These are phyloP conservation scores for Callospermophilus lateralis DNA, from an alignment of 2,113 vertebrate genomes.

Conservation along the genomic window DNA sequence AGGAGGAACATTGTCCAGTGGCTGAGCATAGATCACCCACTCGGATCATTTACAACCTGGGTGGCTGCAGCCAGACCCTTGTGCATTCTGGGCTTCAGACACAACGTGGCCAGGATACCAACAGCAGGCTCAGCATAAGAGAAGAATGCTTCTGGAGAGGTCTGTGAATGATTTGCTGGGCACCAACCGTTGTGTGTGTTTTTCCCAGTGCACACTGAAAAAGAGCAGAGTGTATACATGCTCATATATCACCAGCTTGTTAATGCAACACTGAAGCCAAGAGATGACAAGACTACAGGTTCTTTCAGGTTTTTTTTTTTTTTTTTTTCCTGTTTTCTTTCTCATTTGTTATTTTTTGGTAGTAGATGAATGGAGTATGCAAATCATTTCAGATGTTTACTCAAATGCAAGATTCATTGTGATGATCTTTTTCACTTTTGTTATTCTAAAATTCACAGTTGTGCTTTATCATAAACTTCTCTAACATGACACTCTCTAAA, in stretches of 20 bases:
- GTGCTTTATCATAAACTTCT: constrained; percentile 44
- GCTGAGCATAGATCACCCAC: constrained; percentile 8
- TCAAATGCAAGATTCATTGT: constrained; percentile 25
- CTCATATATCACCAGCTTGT: not conserved
- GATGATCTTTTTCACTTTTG: constrained; percentile 55
- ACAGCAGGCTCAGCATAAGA: not conserved
- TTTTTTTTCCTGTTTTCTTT: not conserved
- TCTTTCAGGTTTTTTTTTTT: not conserved
- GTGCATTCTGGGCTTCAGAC: not conserved
- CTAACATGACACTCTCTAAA: constrained; percentile 37
- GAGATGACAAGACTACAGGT: not conserved
- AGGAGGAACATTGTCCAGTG: not conserved
- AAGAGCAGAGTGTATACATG: not conserved
- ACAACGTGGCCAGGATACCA: not conserved
- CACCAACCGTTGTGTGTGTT: not conserved
- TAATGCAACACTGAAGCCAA: constrained; percentile 54
- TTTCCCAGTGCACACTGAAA: not conserved
- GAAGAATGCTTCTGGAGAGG: not conserved
- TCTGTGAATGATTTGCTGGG: not conserved
- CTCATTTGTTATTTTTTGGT: not conserved
- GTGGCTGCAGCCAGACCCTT: not conserved
- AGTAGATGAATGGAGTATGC: not conserved
- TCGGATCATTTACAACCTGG: not conserved
- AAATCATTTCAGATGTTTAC: not conserved
- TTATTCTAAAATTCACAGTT: constrained; percentile 27